phyloP scores from a whole-genome alignment of 1,140 invertebrate species.

The Pygmarrhopalites habei region DNA sequence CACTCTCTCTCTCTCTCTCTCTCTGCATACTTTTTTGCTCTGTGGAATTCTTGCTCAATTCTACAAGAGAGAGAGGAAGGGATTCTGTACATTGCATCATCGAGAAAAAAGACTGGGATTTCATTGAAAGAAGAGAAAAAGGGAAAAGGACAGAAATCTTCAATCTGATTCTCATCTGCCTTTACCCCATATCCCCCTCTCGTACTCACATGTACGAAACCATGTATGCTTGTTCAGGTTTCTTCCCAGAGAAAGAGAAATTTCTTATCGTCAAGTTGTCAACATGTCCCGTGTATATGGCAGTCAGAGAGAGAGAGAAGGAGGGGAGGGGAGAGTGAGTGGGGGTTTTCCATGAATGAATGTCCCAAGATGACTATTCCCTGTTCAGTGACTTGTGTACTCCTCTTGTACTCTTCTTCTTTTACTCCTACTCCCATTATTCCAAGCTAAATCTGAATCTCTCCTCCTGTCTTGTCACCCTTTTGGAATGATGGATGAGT shows the following conservation, averaged over 20 bases:
- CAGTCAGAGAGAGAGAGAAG: no score
- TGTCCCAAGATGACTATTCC: background rate
- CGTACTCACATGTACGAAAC: no score
- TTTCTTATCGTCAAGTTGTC: conserved; percentile 25
- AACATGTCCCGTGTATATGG: conserved; percentile 6
- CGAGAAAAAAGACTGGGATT: no score
- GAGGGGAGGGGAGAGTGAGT: conserved; percentile 10
- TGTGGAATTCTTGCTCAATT: no score
- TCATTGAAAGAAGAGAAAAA: no score
- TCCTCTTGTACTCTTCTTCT: no score
- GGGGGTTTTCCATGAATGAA: conserved; percentile 1
- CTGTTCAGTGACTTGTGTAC: no score
- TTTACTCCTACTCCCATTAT: conserved; percentile 6
- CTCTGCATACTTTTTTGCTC: background rate
- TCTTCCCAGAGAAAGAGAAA: conserved; percentile 1
- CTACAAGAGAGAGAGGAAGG: no score
- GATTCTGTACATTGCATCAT: no score
- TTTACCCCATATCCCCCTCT: background rate
- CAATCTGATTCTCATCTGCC: conserved; percentile 6
- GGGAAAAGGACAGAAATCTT: background rate
- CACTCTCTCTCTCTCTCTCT: conserved; percentile 3
- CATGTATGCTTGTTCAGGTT: no score
- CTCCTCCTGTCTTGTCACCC: conserved; percentile 9
- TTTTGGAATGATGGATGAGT: conserved; percentile 7
- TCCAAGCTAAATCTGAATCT: conserved; percentile 4